Evolutionary conservation across 2,113 vertebrate species (phyloP).

Genomic region (Ardeotis arabs): DNA sequence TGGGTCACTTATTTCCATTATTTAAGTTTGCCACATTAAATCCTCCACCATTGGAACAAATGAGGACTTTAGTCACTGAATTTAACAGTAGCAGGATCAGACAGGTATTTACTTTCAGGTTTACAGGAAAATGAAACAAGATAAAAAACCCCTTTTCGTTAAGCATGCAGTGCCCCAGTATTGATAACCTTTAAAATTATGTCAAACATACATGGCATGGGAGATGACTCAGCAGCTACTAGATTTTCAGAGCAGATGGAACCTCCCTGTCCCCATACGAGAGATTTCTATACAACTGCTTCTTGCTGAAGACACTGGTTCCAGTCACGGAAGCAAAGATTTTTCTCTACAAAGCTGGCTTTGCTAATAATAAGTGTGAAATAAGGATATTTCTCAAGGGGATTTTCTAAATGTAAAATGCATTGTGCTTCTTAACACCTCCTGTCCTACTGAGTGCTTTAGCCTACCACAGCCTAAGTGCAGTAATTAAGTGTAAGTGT

Average conservation of each 20-base stretch:
- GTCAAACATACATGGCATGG: background rate
- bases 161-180: background rate
- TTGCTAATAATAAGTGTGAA: constrained; percentile 67
- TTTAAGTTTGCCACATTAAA: constrained; percentile 42
- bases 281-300: background rate
- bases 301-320: constrained; percentile 35
- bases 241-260: constrained; percentile 41
- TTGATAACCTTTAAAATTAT: constrained; percentile 44
- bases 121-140: constrained; percentile 13
- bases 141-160: background rate
- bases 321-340: constrained; percentile 15
- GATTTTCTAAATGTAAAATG: constrained; percentile 63
- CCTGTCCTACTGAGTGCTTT: constrained; percentile 2
- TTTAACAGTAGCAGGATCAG: constrained; percentile 14
- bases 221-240: constrained; percentile 37
- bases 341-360: constrained; percentile 57
- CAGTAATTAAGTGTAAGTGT: constrained; percentile 47
- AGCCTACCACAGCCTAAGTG: constrained; percentile 15
- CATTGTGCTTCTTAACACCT: constrained; percentile 56
- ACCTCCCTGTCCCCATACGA: accelerated
- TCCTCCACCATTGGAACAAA: constrained; percentile 4
- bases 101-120: constrained; percentile 6
- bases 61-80: background rate
- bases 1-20: constrained; percentile 50
- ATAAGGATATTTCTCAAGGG: constrained; percentile 64